Evolutionary conservation across 2,888 invertebrate species (phyloP).

Genomic region (Acanthosepion lycidas): DNA sequence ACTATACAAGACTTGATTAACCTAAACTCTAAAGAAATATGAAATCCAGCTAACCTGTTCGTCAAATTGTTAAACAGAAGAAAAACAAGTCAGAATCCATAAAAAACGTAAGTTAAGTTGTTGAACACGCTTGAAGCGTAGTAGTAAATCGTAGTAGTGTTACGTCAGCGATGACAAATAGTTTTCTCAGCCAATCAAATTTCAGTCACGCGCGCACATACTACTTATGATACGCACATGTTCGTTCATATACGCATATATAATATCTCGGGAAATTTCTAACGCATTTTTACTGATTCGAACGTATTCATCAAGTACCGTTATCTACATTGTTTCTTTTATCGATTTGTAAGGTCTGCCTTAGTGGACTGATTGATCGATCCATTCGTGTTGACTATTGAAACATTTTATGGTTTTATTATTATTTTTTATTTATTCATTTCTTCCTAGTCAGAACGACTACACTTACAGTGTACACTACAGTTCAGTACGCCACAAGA

Average conservation of each 20-base stretch:
- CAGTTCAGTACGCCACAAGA: too few species aligned
- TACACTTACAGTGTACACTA: too few species aligned
- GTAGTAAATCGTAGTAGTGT: neutral
- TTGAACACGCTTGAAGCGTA: neutral
- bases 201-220: neutral
- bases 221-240: neutral
- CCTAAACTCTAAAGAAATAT: too few species aligned
- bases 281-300: too few species aligned
- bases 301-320: neutral
- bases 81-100: too few species aligned
- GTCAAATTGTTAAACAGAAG: too few species aligned
- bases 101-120: too few species aligned
- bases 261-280: neutral
- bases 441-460: neutral
- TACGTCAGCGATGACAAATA: neutral
- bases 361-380: too few species aligned
- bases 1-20: too few species aligned
- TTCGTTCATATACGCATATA: neutral
- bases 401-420: too few species aligned
- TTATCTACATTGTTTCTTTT: neutral
- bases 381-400: too few species aligned
- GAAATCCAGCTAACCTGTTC: too few species aligned
- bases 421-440: neutral
- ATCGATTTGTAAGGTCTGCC: neutral
- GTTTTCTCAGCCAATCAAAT: slow-evolving; percentile 11